Evolutionary conservation across 2,113 vertebrate genomes (phyloP).

Genomic region (Xiphophorus hellerii): DNA sequence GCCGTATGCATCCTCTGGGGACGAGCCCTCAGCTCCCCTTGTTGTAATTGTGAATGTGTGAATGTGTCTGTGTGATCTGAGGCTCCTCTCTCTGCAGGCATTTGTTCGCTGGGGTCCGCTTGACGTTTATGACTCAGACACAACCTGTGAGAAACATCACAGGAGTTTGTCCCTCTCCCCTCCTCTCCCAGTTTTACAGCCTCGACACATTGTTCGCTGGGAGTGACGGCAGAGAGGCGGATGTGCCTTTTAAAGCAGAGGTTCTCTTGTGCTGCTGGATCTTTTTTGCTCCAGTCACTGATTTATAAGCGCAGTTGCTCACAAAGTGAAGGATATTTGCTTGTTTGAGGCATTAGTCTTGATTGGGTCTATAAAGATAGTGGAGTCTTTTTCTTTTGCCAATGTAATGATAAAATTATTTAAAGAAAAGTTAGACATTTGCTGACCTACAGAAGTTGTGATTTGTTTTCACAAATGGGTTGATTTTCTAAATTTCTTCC

Average conservation of each 20-base stretch:
- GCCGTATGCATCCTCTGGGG: slow-evolving; percentile 54
- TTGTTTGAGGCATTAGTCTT: not conserved
- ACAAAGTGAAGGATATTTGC: slow-evolving; percentile 19
- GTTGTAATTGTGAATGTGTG: slow-evolving; percentile 69
- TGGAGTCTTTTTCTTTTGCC: slow-evolving; percentile 24
- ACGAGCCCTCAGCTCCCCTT: slow-evolving; percentile 44
- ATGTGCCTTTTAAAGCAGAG: slow-evolving; percentile 40
- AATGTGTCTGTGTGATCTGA: slow-evolving; percentile 59
- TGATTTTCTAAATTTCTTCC: not conserved
- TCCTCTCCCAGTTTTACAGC: slow-evolving; percentile 45
- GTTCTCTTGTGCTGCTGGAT: slow-evolving; percentile 52
- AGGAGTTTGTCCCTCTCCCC: slow-evolving; percentile 18
- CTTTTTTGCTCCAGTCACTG: slow-evolving; percentile 14
- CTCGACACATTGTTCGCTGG: slow-evolving; percentile 52
- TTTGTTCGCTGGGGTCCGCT: slow-evolving; percentile 27
- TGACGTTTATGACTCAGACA: slow-evolving; percentile 45
- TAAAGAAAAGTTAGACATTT: slow-evolving; percentile 16
- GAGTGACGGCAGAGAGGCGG: slow-evolving; percentile 30
- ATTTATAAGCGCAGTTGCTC: slow-evolving; percentile 29
- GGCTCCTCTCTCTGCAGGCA: slow-evolving; percentile 41
- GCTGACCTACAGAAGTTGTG: slow-evolving; percentile 1
- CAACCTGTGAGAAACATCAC: slow-evolving; percentile 72
- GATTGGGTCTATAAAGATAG: slow-evolving; percentile 21
- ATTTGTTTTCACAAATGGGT: not conserved
- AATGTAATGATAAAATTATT: not conserved